Conservation (phyloP, 1,140 invertebrate species). For the Venustaconcha ellipsiformis region DNA sequence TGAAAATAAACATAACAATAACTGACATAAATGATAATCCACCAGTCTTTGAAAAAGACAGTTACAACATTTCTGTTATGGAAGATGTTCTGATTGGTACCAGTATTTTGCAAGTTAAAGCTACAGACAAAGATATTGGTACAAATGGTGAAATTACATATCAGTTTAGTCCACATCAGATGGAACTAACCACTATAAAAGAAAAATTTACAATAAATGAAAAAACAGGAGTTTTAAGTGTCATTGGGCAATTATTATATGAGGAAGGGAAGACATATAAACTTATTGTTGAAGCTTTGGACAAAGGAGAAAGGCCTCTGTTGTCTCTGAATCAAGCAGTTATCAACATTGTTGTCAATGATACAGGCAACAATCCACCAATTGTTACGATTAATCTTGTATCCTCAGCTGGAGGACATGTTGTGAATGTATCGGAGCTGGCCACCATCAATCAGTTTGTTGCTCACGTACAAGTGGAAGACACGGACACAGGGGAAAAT, state of each 20-base stretch:
- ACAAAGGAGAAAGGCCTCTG: conserved; percentile 30
- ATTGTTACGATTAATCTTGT: conserved; percentile 76
- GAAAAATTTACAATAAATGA: conserved; percentile 30
- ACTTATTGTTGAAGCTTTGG: conserved; percentile 47
- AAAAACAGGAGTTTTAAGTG: conserved; percentile 27
- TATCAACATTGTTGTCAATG: conserved; percentile 80
- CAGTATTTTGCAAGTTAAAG: conserved; percentile 78
- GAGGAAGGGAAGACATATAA: conserved; percentile 30
- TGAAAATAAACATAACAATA: conserved; percentile 70
- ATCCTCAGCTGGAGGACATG: conserved; percentile 34
- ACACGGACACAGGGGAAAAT: conserved; percentile 55
- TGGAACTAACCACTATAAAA: conserved; percentile 14
- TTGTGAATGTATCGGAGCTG: conserved; percentile 46
- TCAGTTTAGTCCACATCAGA: conserved; percentile 31
- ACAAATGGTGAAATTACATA: conserved; percentile 89
- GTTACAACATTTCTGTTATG: conserved; percentile 96
- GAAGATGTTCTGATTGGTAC: conserved; percentile 98
- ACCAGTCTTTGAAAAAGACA: conserved; percentile 94
- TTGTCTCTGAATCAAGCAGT: conserved; percentile 69
- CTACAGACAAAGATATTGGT: conserved; percentile 89
- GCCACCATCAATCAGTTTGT: conserved; percentile 43
- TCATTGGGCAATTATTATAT: conserved; percentile 25
- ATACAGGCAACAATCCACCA: conserved; percentile 88
- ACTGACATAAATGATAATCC: conserved; percentile 98
- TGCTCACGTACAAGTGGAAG: conserved; percentile 51